Evolutionary conservation across 2,797 vertebrate genomes (phyloP), one percentile per base, ranked within the genome.

Genomic region (Salarias fasciatus): DNA sequence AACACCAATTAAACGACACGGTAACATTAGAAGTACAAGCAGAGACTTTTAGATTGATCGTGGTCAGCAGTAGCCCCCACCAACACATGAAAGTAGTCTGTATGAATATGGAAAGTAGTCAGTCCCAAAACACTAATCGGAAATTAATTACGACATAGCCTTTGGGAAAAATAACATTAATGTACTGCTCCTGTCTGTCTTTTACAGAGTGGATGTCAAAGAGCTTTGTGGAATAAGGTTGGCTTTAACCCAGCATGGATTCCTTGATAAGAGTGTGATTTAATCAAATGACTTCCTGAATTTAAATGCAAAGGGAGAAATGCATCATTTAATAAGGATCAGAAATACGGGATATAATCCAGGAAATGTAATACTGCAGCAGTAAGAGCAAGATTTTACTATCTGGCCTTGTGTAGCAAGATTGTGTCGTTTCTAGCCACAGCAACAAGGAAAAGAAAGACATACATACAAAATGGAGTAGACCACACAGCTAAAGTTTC

Each of bases 31-130:
- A 24, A 9, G 43, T 13, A 12, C 29, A 24, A 38, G 29, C 18
- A 43, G 36, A 30, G 29, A 47, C 40, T 13, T 48, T 43, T 49
- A 11, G 12, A 46, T 65, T 46, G 49, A 69, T 60, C 30, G 36
- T n/a, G 18, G 33, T 60, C 30, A 12, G 24, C 46, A 33, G 13
- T 46, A 2, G 0, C 43, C 11, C 45, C 49, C 24, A 47, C 40
- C 10, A 12, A 42, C 35, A 35, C 33, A 43, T 46, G 18, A 58
- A 46, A 47, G 48, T 28, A 11, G 8, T 52, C 12, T 5, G 12
- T 29, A 5, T 36, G 46, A 42, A 35, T 35, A 40, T 44, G 11
- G 5, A 46, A 55, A 56, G 41, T 52, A 29, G 36, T 47, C 10
- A 30, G 15, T 35, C 35, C 58, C 13, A 59, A 47, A 35, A 42